Base-by-base conservation (phyloP, 2,888 invertebrate genomes). In the Myopa testacea region DNA sequence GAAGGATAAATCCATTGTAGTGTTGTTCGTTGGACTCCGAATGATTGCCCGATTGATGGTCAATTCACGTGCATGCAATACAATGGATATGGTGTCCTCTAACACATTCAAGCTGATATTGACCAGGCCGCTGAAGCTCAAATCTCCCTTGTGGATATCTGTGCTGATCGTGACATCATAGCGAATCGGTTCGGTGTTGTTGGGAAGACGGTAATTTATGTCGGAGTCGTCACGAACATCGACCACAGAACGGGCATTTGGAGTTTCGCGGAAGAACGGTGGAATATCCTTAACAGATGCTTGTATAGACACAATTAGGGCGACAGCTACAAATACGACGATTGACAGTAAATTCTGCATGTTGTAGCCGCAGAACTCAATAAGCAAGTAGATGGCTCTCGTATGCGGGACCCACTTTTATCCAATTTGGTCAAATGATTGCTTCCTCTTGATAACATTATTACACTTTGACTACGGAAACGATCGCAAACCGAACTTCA, bases 201-300 rank as follows among this genome's bases (percentile, higher is more conserved):
- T 90, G 0, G 93, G 93, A 75, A 93, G 88, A 38, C 91, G 89
- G 88, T 91, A 87, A 62, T 87, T 82, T 6, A 62, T 16, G 26
- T 82, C 81, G 38, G 69, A 82, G 7, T 76, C 67, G 19, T 69
- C 78, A 16, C 68, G 65, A 0, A n/a, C 8, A 14, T 67, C 65
- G 6, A 8, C 34, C 10, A 14, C 65, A 0, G 70, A 19, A 60
- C 79, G 73, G 8, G 76, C 72, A 40, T 79, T 80, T 8, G 78
- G 78, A 58, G 50, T 76, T 62, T 80, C 82, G 34, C 74, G 75
- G 40, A 78, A 80, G 14, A 80, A 60, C 34, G 80, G 79, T 14
- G 82, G 81, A 3, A 81, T 37, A 8, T 58, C 45, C 37, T 65
- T n/a, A 8, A 62, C 74, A 16, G 74, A 80, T 3, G 79, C 79